Conservation (phyloP, 2,113 vertebrate species). For the Cyphomyrus plagiostoma region DNA sequence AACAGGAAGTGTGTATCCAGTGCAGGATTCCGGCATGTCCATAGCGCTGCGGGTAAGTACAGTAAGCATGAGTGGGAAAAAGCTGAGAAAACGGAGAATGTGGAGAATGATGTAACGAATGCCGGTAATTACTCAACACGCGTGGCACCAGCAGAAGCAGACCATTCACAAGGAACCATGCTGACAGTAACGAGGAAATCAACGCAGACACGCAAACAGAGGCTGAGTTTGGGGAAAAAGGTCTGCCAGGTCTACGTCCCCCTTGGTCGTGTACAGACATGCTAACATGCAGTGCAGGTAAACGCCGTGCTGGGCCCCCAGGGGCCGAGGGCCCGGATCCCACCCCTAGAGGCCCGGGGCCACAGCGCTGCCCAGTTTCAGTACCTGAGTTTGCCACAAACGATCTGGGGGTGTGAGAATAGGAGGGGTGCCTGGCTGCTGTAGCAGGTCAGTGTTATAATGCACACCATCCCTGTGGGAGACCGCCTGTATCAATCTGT, state of each 20-base stretch:
- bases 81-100: neutral
- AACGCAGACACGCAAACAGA: neutral
- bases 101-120: neutral
- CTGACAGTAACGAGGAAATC: neutral
- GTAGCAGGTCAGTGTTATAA: neutral
- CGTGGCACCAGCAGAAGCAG: neutral
- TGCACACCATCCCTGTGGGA: neutral
- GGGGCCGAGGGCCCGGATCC: neutral
- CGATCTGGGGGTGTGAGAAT: neutral
- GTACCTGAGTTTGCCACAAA: neutral
- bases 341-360: neutral
- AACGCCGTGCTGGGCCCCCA: neutral
- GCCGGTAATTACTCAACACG: neutral
- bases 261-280: neutral
- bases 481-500: too few relatives aligned
- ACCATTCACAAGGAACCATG: neutral
- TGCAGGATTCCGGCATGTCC: neutral
- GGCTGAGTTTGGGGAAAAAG: neutral
- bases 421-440: neutral
- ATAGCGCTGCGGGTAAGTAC: neutral
- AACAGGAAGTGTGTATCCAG: neutral
- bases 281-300: neutral
- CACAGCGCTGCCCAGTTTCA: neutral
- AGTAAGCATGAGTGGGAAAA: neutral
- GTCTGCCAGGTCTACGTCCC: neutral